A percentile compares a stretch with the other conserved stretches of the same genome.
phyloP scores from a whole-genome alignment of 2,113 vertebrate genomes.

The Megalops atlanticus region DNA sequence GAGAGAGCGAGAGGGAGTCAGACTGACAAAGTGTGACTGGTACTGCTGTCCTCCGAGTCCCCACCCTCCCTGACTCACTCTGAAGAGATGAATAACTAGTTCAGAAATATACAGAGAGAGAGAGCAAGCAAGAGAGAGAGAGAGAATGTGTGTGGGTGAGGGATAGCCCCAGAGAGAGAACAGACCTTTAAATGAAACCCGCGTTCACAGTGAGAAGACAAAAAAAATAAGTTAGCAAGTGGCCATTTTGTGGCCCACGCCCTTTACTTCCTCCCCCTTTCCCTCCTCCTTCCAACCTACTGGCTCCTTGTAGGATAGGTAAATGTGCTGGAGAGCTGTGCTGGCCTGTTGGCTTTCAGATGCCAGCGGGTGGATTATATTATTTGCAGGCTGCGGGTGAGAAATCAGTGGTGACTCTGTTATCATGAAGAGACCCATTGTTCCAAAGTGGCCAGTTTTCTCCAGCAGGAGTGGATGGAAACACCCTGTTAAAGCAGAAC shows the following conservation, averaged over 20 bases:
- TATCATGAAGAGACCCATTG: constrained; percentile 69
- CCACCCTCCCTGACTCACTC: constrained; percentile 75
- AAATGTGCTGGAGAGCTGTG: constrained; percentile 24
- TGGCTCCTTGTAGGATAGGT: constrained; percentile 47
- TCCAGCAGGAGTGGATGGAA: constrained; percentile 46
- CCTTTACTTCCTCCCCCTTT: constrained; percentile 18
- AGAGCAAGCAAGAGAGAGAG: constrained; percentile 34
- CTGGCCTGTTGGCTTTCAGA: constrained; percentile 29
- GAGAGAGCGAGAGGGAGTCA: constrained; percentile 12
- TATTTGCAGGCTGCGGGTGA: constrained; percentile 58
- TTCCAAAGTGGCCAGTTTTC: constrained; percentile 46
- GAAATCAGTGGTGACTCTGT: constrained; percentile 62
- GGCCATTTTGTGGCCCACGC: neutral
- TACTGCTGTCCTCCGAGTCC: constrained; percentile 70
- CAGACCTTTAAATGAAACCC: constrained; percentile 58
- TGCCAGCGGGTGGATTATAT: constrained; percentile 56
- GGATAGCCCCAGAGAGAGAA: constrained; percentile 35
- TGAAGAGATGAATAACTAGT: constrained; percentile 70
- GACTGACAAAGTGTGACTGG: constrained; percentile 70
- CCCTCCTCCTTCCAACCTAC: constrained; percentile 48
- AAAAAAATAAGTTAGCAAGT: neutral
- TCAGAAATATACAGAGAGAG: constrained; percentile 46
- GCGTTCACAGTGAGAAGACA: constrained; percentile 1
- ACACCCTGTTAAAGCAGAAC: constrained; percentile 35
- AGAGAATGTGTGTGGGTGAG: constrained; percentile 26